Evolutionary conservation across 2,797 vertebrate species (phyloP).

Genomic region (Oophaga sylvatica): DNA sequence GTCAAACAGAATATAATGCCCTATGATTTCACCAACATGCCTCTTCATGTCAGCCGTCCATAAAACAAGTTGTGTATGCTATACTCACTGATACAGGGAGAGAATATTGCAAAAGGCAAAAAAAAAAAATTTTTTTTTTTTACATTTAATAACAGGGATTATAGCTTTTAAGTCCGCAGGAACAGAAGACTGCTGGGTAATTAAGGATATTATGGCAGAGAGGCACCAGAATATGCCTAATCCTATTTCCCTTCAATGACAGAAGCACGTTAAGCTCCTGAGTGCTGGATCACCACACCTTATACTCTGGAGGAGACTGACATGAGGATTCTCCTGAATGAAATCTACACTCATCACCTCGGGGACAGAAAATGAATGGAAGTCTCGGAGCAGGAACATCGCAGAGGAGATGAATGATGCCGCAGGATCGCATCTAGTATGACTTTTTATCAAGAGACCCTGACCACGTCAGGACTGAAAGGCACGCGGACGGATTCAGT

Average conservation of each 20-base stretch:
- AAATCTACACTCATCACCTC: slow-evolving; percentile 39
- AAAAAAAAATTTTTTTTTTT: not conserved
- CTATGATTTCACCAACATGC: slow-evolving; percentile 4
- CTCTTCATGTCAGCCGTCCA: not conserved
- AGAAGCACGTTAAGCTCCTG: slow-evolving; percentile 35
- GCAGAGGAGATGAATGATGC: not conserved
- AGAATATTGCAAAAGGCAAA: not conserved
- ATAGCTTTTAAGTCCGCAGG: slow-evolving; percentile 30
- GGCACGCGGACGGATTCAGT: too few relatives aligned
- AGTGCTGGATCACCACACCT: slow-evolving; percentile 29
- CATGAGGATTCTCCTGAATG: slow-evolving; percentile 27
- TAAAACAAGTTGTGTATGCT: not conserved
- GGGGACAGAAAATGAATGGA: slow-evolving; percentile 19
- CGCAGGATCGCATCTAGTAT: not conserved
- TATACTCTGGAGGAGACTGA: slow-evolving; percentile 6
- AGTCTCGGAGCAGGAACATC: not conserved
- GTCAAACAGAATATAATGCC: not conserved
- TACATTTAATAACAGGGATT: slow-evolving; percentile 40
- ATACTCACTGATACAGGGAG: not conserved
- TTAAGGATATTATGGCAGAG: slow-evolving; percentile 35
- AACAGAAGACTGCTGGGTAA: slow-evolving; percentile 33
- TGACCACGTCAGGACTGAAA: too few relatives aligned
- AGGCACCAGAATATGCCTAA: slow-evolving; percentile 37
- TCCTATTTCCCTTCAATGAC: slow-evolving; percentile 38
- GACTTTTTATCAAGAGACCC: not conserved